Percentiles rank a stretch among this genome's conserved stretches.
Evolutionary conservation across 2,888 invertebrate species (phyloP).

Genomic region (Crocallis elinguaria): DNA sequence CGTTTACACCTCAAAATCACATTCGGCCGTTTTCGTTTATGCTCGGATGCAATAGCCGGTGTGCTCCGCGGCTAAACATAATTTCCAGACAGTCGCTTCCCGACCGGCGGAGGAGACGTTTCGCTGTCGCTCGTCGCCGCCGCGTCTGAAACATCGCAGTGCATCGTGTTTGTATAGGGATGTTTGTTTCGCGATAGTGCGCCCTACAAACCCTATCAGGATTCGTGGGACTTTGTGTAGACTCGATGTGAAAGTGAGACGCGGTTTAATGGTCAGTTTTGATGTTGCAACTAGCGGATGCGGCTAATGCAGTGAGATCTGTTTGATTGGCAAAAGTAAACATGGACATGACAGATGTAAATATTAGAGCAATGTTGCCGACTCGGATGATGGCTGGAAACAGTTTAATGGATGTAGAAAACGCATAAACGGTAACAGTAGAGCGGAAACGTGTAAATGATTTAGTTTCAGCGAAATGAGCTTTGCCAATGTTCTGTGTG

Average conservation of each 20-base stretch:
- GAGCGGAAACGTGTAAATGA: conserved; percentile 71
- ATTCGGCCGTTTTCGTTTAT: conserved; percentile 80
- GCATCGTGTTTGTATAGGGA: conserved; percentile 72
- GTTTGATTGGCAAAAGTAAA: conserved; percentile 78
- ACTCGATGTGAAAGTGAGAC: conserved; percentile 61
- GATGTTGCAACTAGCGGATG: conserved; percentile 63
- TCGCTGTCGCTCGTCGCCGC: conserved; percentile 58
- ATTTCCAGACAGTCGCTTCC: conserved; percentile 78
- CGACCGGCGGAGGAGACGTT: conserved; percentile 67
- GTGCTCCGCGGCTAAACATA: conserved; percentile 80
- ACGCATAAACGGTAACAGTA: conserved; percentile 55
- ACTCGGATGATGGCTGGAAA: conserved; percentile 57
- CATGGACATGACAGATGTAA: conserved; percentile 67
- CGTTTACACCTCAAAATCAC: conserved; percentile 75
- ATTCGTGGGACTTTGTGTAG: conserved; percentile 63
- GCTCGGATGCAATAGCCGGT: conserved; percentile 84
- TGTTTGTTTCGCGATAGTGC: conserved; percentile 79
- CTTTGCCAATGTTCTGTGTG: conserved; percentile 22
- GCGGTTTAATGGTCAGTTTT: conserved; percentile 66
- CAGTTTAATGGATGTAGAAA: conserved; percentile 67
- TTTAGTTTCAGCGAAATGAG: conserved; percentile 58
- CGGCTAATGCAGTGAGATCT: conserved; percentile 70
- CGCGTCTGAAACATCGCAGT: conserved; percentile 74
- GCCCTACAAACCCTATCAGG: conserved; percentile 65
- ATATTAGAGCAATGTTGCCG: conserved; percentile 62